Conservation (phyloP, 2,113 vertebrate genomes). For the Loxodonta africana region DNA sequence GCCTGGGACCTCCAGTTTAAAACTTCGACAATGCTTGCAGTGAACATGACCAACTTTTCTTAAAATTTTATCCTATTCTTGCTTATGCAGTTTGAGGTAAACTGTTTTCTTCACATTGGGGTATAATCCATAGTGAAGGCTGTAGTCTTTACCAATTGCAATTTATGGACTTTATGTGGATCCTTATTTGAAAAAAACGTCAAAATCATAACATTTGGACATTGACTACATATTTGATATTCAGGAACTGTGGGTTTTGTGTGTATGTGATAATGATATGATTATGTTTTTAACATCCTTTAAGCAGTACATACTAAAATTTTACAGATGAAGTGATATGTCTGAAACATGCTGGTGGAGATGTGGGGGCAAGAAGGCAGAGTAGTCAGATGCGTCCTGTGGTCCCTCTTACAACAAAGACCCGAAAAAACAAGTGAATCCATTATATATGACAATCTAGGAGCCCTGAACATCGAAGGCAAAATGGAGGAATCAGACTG, state of each 20-base stretch:
- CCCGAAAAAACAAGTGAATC: too few species aligned
- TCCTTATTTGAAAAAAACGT: conserved; percentile 51
- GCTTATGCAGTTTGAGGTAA: background rate
- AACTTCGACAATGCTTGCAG: conserved; percentile 10
- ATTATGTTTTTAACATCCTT: conserved; percentile 42
- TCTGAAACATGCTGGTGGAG: background rate
- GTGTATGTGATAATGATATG: background rate
- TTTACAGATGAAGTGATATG: background rate
- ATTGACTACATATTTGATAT: background rate
- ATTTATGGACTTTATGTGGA: conserved; percentile 11
- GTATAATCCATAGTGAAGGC: background rate
- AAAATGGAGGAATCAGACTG: too few species aligned
- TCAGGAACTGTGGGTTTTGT: conserved; percentile 1
- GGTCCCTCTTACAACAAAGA: too few species aligned
- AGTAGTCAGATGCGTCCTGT: too few species aligned
- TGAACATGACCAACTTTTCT: conserved; percentile 21
- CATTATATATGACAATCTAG: too few species aligned
- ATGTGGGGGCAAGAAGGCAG: too few species aligned
- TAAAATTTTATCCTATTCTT: background rate
- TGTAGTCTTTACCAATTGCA: background rate
- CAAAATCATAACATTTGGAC: conserved; percentile 39
- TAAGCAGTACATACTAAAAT: conserved; percentile 25
- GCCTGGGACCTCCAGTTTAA: background rate
- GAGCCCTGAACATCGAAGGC: too few species aligned
- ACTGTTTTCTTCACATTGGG: background rate